A percentile compares a stretch with the other conserved stretches of the same genome.
These are phyloP conservation scores for Hermaeophaga mercurialis DNA, from an alignment of 2,888 invertebrate species.

Conservation along the genomic window DNA sequence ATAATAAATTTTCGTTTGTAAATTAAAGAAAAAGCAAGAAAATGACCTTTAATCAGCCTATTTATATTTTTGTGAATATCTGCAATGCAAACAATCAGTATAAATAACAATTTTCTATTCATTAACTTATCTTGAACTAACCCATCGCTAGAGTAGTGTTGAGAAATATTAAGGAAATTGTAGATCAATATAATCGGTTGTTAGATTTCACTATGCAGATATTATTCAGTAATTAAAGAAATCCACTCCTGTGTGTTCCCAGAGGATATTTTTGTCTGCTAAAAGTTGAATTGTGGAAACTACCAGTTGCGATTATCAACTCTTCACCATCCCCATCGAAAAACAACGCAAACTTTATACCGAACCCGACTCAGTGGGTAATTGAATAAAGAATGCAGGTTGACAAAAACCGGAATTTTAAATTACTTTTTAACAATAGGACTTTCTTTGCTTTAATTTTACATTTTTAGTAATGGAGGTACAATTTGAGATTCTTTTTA, in stretches of 20 bases:
- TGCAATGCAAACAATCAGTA: too few species aligned
- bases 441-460: constrained; percentile 18
- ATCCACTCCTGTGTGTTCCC: neutral
- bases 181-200: too few species aligned
- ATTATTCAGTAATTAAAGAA: too few species aligned
- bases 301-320: constrained; percentile 28
- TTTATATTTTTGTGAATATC: too few species aligned
- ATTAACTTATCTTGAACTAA: too few species aligned
- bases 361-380: constrained; percentile 13
- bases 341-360: constrained; percentile 10
- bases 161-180: too few species aligned
- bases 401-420: constrained; percentile 25
- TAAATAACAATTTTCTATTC: too few species aligned
- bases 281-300: constrained; percentile 26
- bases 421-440: constrained; percentile 25
- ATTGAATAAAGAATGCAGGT: constrained; percentile 28
- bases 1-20: too few species aligned
- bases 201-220: too few species aligned
- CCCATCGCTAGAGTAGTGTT: too few species aligned
- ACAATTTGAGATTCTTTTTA: neutral
- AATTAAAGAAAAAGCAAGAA: too few species aligned
- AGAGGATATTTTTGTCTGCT: constrained; percentile 7
- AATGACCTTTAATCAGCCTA: too few species aligned
- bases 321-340: neutral
- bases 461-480: constrained; percentile 4